Evolutionary conservation across 2,888 invertebrate genomes (phyloP), one percentile per base, ranked within the genome.

Genomic region (Melieria picta): DNA sequence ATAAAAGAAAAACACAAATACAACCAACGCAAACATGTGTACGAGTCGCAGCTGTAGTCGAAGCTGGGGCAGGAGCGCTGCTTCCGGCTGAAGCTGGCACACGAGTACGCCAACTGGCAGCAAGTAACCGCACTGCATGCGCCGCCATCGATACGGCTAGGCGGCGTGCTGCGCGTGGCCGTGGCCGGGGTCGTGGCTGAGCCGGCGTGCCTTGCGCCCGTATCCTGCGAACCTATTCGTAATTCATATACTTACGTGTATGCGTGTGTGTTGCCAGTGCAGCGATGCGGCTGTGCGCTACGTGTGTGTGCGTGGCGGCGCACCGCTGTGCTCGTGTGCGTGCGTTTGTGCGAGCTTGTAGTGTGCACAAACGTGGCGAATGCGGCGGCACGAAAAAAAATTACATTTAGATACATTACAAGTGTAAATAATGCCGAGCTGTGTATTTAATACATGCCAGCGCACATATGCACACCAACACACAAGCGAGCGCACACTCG

Each of bases 241-340:
- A 80, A 80, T 82, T 84, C 84, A 84, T 84, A 84, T 84, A 84
- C 84, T 84, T 83, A 84, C 80, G 84, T 84, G 82, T 81, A 79
- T 80, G 81, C 81, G 78, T 76, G 80, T 78, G 80, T 83, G 75
- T 81, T 47, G 61, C 69, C 62, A 69, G 46, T 61, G 56, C 62
- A 47, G 1, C 30, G 4, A 7, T 4, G 13, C 5, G 13, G 55
- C 56, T 7, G 16, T 56, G 42, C 66, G 58, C 62, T 10, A 58
- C 50, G 52, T 43, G 7, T 42, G 50, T 66, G 43, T 65, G 43
- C 48, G 52, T 65, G 50, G 10, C 11, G 64, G 62, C 68, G 61
- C 58, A 16, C 60, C 48, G 58, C 5, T 30, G 47, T 62, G 56
- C 4, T 11, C 62, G 16, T 45, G 50, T 64, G 52, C 11, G 13